Base-by-base conservation (phyloP, 2,113 vertebrate genomes). In the Dipodomys ordii region DNA sequence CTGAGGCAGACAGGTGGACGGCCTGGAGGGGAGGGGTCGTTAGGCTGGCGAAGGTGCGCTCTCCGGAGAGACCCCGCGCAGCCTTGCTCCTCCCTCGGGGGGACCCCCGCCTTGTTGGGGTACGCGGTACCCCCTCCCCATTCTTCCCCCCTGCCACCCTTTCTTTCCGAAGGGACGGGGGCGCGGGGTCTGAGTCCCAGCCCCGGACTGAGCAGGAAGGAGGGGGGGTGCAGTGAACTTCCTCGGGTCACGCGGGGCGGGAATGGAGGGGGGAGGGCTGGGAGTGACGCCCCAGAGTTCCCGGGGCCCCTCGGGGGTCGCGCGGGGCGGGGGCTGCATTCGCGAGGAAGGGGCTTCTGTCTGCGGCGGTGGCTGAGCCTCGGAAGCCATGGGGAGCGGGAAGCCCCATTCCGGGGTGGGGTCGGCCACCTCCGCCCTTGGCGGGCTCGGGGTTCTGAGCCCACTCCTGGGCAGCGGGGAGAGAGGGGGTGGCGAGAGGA, bases 221-320 rank as follows among this genome's bases (percentile, higher is more conserved):
- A 87, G 53, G 53, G 12, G 64, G 87, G 83, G 80, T 73, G 28
- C 88, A 22, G 49, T 30, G 92, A 78, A 95, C 92, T 93, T 96
- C 88, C 74, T 30, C 0, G 73, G 86, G 73, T 93, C 83, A 74
- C 87, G 23, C 73, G 49, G 68, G 82, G 88, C 69, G 46, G 73
- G 39, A 25, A 53, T 35, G 57, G 77, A 27, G 20, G 57, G 77
- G 28, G 25, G 28, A 90, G 72, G 83, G 22, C 27, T 25, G 65
- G 60, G 20, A 35, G 15, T 2, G 18, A 82, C 39, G 77, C 84
- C 49, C 49, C 8, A 5, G 32, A 67, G 87, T 72, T 69, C 44
- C 73, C 7, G 0, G 12, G 76, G 90, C 77, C 74, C 13, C 32
- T 49, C 11, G 5, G 80, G n/a, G 53, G 80, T 39, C 20, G 30